Evolutionary conservation across 2,113 vertebrate genomes (phyloP).

Genomic region (Eretmochelys imbricata): DNA sequence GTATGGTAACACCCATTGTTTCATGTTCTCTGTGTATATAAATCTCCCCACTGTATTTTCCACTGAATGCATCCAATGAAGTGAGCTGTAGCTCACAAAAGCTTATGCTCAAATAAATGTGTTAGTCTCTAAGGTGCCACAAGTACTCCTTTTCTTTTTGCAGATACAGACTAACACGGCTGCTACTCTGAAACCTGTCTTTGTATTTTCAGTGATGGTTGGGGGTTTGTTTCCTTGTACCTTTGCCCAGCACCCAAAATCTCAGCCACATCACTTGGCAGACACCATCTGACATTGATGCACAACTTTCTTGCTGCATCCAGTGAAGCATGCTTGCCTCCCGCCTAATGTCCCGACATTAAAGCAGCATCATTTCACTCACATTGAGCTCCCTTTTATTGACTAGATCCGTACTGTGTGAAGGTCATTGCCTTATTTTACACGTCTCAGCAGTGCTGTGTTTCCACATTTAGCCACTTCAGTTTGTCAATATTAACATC

Average conservation of each 20-base stretch:
- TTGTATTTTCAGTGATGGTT: background rate
- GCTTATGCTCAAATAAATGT: too few relatives aligned
- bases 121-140: too few relatives aligned
- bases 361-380: accelerated
- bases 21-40: too few relatives aligned
- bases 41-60: too few relatives aligned
- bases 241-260: background rate
- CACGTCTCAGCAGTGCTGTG: constrained; percentile 62
- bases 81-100: too few relatives aligned
- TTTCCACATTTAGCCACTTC: constrained; percentile 66
- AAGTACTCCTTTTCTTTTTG: too few relatives aligned
- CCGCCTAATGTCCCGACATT: accelerated
- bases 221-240: background rate
- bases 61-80: too few relatives aligned
- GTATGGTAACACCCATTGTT: too few relatives aligned
- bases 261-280: background rate
- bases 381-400: background rate
- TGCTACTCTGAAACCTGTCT: background rate
- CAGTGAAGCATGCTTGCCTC: background rate
- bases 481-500: constrained; percentile 75
- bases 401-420: background rate
- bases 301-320: background rate
- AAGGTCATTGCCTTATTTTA: constrained; percentile 68
- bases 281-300: accelerated
- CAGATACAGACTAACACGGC: too few relatives aligned